Base-by-base conservation (phyloP, 2,888 invertebrate genomes). In the Dascillus cervinus region DNA sequence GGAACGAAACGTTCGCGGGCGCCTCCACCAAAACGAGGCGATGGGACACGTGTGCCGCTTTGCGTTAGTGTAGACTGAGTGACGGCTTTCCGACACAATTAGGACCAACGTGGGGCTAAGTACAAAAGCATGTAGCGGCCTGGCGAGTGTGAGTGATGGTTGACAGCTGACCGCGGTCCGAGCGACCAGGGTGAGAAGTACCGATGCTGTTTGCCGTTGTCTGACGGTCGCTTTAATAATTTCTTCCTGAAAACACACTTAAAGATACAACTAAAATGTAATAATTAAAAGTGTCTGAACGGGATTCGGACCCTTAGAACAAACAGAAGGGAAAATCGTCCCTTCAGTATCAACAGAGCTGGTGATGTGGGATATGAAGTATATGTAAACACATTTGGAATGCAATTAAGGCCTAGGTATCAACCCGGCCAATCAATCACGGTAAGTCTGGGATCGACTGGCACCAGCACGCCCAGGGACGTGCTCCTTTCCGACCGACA, bases 101-200 rank as follows among this genome's bases (percentile, higher is more conserved):
- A 65, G 64, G 58, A 52, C 51, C 49, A 52, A 53, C 55, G 52
- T 49, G 56, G 58, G 59, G 57, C 64, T 66, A 66, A 66, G 66
- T 66, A 65, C 60, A 66, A 65, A 66, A 65, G 59, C 66, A 56
- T 66, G 65, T 66, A 62, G 61, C 53, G 60, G 63, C 58, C 58
- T 44, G 52, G 56, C 57, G 55, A 53, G 56, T 50, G 61, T 63
- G 65, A 65, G 64, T 64, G 65, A 65, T 64, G 63, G 62, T 53
- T 62, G 62, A 63, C 63, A 61, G 60, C 61, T 61, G 62, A 62
- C 61, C 64, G 56, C 56, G 53, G 57, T 57, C 58, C 53, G 53
- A 52, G 49, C 53, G 53, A 46, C 49, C 53, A 41, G 41, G 36
- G 42, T 46, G 44, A 48, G 44, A 44, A 44, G 44, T 41, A 45